Evolutionary conservation across 2,888 invertebrate genomes (phyloP).

Genomic region (Iselma pallidipennis): DNA sequence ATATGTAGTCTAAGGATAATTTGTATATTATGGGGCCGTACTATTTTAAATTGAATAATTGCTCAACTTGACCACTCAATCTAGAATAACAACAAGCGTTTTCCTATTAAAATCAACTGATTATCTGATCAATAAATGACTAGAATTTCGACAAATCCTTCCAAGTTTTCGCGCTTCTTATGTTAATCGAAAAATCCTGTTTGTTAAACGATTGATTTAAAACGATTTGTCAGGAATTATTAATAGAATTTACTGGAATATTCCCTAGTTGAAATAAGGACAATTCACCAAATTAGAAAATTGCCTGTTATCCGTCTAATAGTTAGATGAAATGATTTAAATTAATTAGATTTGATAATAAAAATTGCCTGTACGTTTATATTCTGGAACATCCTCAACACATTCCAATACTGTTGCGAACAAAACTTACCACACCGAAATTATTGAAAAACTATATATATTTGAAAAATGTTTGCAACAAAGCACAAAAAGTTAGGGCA

Average conservation of each 20-base stretch:
- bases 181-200: no score
- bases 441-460: no score
- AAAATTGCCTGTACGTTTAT: conserved; percentile 24
- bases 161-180: no score
- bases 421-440: no score
- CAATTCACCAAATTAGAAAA: conserved; percentile 31
- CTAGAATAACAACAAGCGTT: no score
- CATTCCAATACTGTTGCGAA: no score
- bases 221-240: background rate
- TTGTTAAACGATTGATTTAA: background rate
- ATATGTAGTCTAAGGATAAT: background rate
- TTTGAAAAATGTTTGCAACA: background rate
- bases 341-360: conserved; percentile 27
- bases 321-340: conserved; percentile 23
- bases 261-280: conserved; percentile 29
- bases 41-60: background rate
- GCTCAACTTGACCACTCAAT: no score
- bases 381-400: conserved; percentile 22
- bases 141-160: no score
- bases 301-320: conserved; percentile 25
- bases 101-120: no score
- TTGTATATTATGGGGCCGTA: background rate
- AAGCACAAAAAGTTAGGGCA: background rate
- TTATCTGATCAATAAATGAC: no score
- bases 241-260: conserved; percentile 10